Percentiles rank a stretch among this genome's conserved stretches.
Conservation (phyloP, 2,888 invertebrate species). For the Thumatha senex region DNA sequence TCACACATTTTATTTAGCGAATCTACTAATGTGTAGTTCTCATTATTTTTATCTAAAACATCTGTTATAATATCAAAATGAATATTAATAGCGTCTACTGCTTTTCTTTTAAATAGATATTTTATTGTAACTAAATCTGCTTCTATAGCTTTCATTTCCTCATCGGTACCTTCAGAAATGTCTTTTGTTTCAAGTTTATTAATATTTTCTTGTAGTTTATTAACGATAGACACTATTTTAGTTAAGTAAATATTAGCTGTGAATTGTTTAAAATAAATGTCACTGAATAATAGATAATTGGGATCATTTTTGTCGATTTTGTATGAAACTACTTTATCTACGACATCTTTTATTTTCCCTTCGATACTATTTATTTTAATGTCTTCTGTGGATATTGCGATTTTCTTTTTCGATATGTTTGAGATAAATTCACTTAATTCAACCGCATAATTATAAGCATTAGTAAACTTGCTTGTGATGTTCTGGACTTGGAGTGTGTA, state of each 20-base stretch:
- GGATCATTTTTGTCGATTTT: conserved; percentile 52
- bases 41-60: conserved; percentile 50
- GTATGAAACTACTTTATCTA: conserved; percentile 56
- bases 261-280: conserved; percentile 61
- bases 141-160: conserved; percentile 42
- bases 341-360: conserved; percentile 50
- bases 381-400: conserved; percentile 40
- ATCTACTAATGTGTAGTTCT: conserved; percentile 50
- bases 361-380: conserved; percentile 47
- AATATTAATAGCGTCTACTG: conserved; percentile 57
- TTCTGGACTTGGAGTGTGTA: conserved; percentile 56
- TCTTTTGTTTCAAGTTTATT: conserved; percentile 42
- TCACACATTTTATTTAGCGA: conserved; percentile 53
- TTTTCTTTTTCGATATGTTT: conserved; percentile 49
- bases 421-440: conserved; percentile 47
- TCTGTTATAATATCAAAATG: conserved; percentile 70
- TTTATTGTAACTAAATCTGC: conserved; percentile 50
- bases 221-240: conserved; percentile 57
- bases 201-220: conserved; percentile 53
- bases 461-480: conserved; percentile 59
- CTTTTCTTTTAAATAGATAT: conserved; percentile 60
- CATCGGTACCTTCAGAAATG: conserved; percentile 35
- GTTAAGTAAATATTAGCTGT: conserved; percentile 59
- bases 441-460: conserved; percentile 52
- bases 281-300: conserved; percentile 54